Base-by-base conservation (phyloP, 1,140 invertebrate genomes). In the Drosophila prosaltans region DNA sequence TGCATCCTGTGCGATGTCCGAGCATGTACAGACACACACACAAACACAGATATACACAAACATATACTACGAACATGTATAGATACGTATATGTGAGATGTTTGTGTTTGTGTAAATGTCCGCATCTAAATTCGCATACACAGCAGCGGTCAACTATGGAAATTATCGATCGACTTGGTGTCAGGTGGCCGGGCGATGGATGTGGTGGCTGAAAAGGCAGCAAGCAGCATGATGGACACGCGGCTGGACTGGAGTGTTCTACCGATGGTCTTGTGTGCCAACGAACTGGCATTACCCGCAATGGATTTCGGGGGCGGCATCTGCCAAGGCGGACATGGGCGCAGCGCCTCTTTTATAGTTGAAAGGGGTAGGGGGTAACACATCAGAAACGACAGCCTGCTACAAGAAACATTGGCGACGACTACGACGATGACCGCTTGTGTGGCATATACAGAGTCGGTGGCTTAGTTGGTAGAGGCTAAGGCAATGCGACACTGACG, bases 131-230 rank as follows among this genome's bases (percentile, higher is more conserved):
- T 91, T 91, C 86, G 88, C 90, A 91, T 91, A 91, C 85, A 91
- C 82, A 90, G 90, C 81, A 88, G 82, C 89, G 90, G 90, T 91
- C 90, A 91, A 86, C 90, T 90, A 91, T 91, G 90, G 86, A 91
- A 91, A 91, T 91, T 91, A 91, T 91, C 90, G 90, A 91, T 91
- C 90, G 90, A 91, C 73, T 86, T 91, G 90, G 85, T 91, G 89
- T 91, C 84, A 91, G 84, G 85, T 91, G 89, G 81, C 85, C 74
- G 81, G 89, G 83, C 79, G 84, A 84, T 91, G 89, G 75, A 81
- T 79, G 84, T 69, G 81, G 75, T 88, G 83, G 72, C 83, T 62
- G 72, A 72, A 70, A 77, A 66, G 74, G 74, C 76, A 75, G 66
- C 65, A 36, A 68, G 67, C 69, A 64, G 60, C 81, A 84, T 91